Conservation (phyloP, 2,888 invertebrate genomes). For the Plagiodera versicolora region DNA sequence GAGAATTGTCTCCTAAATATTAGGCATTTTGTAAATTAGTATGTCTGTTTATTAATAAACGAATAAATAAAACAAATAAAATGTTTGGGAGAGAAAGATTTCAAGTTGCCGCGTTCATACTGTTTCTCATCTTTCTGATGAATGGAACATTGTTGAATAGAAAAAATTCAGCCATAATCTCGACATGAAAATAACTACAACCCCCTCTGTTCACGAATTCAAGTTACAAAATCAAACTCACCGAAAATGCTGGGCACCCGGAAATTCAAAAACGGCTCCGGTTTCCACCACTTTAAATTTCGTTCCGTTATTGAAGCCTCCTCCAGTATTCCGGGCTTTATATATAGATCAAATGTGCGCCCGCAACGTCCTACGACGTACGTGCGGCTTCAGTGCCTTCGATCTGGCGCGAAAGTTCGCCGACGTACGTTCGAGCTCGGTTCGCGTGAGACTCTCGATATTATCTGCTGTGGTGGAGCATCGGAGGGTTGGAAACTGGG, state of each 20-base stretch:
- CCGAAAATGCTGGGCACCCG: constrained; percentile 18
- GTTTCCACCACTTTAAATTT: constrained; percentile 26
- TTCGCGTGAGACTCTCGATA: background rate
- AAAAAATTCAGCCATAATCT: too few species aligned
- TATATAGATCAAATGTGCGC: constrained; percentile 34
- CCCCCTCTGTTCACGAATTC: too few species aligned
- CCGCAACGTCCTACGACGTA: constrained; percentile 30
- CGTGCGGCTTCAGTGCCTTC: constrained; percentile 28
- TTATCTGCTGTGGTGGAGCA: background rate
- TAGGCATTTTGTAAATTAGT: too few species aligned
- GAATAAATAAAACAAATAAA: too few species aligned
- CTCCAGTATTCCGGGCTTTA: constrained; percentile 34
- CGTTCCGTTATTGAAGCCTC: constrained; percentile 32
- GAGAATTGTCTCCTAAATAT: too few species aligned
- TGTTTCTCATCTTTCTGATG: too few species aligned
- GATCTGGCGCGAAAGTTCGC: constrained; percentile 10
- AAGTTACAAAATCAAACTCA: constrained; percentile 27
- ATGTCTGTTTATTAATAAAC: too few species aligned
- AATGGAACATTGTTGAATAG: too few species aligned
- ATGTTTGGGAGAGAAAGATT: too few species aligned
- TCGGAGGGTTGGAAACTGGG: background rate
- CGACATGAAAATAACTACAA: too few species aligned
- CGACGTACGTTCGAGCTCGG: constrained; percentile 20
- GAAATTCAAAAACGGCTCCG: constrained; percentile 6
- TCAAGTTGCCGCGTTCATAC: too few species aligned